Evolutionary conservation across 2,113 vertebrate species (phyloP).

Genomic region (Notothenia rossii): DNA sequence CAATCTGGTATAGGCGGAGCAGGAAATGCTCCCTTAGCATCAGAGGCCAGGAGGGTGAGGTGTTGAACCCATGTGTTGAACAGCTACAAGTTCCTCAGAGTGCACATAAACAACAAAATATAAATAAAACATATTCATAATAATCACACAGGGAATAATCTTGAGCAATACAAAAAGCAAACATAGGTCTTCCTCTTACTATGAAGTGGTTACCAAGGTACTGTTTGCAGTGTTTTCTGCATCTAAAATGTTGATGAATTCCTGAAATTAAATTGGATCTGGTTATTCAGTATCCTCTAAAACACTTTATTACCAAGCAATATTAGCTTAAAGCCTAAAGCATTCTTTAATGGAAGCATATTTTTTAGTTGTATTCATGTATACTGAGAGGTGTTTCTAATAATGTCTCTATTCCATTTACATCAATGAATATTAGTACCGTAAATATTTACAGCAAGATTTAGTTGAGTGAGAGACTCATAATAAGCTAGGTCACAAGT

Average conservation of each 20-base stretch:
- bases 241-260: constrained; percentile 3
- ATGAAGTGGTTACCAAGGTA: not conserved
- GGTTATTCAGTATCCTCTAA: not conserved
- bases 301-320: constrained; percentile 17
- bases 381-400: not conserved
- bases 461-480: not conserved
- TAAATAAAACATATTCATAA: not conserved
- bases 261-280: constrained; percentile 7
- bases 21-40: no score
- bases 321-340: constrained; percentile 7
- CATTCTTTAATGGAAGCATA: constrained; percentile 23
- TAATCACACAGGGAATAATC: not conserved
- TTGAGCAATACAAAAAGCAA: not conserved
- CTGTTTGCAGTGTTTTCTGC: not conserved
- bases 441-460: not conserved
- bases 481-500: not conserved
- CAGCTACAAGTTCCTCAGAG: no score
- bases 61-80: no score
- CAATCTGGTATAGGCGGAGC: no score
- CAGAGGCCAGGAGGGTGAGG: no score
- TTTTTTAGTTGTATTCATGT: not conserved
- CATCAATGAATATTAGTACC: not conserved
- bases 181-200: not conserved
- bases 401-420: not conserved
- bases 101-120: not conserved